A percentile compares a stretch with the other conserved stretches of the same genome.
Conservation (phyloP, 2,113 vertebrate species). For the Bos taurus region DNA sequence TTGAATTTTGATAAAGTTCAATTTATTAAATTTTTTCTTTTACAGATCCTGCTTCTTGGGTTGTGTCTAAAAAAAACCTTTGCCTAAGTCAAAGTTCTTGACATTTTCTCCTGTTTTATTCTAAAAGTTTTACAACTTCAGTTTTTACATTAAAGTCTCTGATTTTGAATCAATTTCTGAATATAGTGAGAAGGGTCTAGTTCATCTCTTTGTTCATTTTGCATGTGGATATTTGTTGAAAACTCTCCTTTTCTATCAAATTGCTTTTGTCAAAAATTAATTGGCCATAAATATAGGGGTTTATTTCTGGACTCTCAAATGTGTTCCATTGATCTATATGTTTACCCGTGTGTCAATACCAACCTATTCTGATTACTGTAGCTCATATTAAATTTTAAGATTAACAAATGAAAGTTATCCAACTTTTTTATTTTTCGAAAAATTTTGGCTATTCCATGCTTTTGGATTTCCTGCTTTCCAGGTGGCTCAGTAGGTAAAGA, state of each 20-base stretch:
- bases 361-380: neutral
- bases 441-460: neutral
- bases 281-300: neutral
- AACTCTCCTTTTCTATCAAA: neutral
- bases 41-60: neutral
- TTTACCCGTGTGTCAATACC: neutral
- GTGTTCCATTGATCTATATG: neutral
- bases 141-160: neutral
- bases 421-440: neutral
- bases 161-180: neutral
- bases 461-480: neutral
- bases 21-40: neutral
- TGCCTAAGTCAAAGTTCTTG: neutral
- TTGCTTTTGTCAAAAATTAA: neutral
- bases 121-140: neutral
- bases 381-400: neutral
- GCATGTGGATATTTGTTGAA: neutral
- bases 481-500: neutral
- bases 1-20: neutral
- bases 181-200: neutral
- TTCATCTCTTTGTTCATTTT: neutral
- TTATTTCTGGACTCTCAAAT: neutral
- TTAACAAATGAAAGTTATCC: neutral
- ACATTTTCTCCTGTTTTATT: neutral
- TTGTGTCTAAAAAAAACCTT: neutral